Base-by-base conservation (phyloP, 1,140 invertebrate species). In the Pogonomyrmex barbatus region DNA sequence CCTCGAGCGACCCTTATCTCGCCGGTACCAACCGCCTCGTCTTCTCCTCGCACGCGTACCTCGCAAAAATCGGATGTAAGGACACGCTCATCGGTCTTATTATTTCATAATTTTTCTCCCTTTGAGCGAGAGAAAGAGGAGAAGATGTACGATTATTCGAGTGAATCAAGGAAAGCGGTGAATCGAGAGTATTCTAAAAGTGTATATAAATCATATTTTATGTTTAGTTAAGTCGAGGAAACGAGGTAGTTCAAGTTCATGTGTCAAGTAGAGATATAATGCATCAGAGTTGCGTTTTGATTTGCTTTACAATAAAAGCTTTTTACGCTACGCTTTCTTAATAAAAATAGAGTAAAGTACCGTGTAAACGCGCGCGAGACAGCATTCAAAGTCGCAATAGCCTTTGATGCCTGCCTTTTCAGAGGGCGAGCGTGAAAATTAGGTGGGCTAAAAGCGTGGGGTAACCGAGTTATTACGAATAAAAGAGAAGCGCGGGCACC, bases 391-490 rank as follows among this genome's bases (percentile, higher is more conserved):
- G 82, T 86, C 77, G 58, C 67, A 60, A 65, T 70, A 54, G 67
- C 78, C 85, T 73, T 90, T 90, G 89, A 90, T 76, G 88, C 77
- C 87, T 82, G 89, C 86, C 89, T 90, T 87, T 90, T 90, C 89
- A 90, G 67, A 68, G 87, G 63, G 33, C 79, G 87, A 89, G 90
- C 88, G 87, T 78, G 90, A 91, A 91, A 91, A 90, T 91, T 91
- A 89, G 88, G 76, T 76, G 77, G 63, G 63, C 86, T 91, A 91
- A 92, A 92, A 93, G 91, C 92, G 85, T 87, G 84, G 82, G 81
- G 84, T 93, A 93, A 94, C 92, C 88, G 87, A 93, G 91, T 94
- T 94, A 88, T 92, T 88, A 91, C 90, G 89, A 92, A 94, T 94
- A 92, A 92, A 92, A 93, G 91, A 90, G 90, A 67, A 83, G 56